Percentiles rank a stretch among this genome's conserved stretches.
Evolutionary conservation across 2,888 invertebrate species (phyloP).

Genomic region (Xanthia togata): DNA sequence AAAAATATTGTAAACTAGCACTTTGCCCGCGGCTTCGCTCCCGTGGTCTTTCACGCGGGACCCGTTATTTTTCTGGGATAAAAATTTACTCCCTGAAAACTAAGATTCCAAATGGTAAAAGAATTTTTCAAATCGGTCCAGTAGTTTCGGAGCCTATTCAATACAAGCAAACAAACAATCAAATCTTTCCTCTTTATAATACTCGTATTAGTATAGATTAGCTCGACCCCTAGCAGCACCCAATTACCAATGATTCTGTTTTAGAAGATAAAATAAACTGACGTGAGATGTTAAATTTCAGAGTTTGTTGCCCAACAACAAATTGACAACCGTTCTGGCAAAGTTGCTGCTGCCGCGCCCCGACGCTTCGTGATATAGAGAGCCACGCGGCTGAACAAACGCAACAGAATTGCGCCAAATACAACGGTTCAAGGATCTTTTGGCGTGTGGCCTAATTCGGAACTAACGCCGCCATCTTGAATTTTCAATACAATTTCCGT

Average conservation of each 20-base stretch:
- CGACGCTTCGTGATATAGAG: constrained; percentile 5
- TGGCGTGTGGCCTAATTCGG: not conserved
- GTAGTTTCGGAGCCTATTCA: no score
- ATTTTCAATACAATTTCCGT: not conserved
- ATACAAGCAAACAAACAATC: no score
- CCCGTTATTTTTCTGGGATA: no score
- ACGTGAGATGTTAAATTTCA: not conserved
- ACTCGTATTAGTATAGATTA: no score
- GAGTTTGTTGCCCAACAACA: constrained; percentile 4
- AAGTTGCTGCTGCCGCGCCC: not conserved
- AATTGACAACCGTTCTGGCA: not conserved
- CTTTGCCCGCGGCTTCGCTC: no score
- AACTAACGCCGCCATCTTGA: not conserved
- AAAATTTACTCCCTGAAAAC: no score
- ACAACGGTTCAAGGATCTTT: no score
- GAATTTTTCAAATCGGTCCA: no score
- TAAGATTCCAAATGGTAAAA: no score
- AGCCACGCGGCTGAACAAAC: not conserved
- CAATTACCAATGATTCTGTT: not conserved
- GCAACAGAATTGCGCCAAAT: not conserved
- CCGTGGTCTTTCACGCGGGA: no score
- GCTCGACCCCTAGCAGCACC: not conserved
- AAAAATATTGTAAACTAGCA: not conserved
- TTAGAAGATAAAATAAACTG: not conserved
- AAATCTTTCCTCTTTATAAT: no score